A percentile compares a stretch with the other conserved stretches of the same genome.
These are phyloP conservation scores for Clarias gariepinus DNA, from an alignment of 2,113 vertebrate genomes.

Conservation along the genomic window DNA sequence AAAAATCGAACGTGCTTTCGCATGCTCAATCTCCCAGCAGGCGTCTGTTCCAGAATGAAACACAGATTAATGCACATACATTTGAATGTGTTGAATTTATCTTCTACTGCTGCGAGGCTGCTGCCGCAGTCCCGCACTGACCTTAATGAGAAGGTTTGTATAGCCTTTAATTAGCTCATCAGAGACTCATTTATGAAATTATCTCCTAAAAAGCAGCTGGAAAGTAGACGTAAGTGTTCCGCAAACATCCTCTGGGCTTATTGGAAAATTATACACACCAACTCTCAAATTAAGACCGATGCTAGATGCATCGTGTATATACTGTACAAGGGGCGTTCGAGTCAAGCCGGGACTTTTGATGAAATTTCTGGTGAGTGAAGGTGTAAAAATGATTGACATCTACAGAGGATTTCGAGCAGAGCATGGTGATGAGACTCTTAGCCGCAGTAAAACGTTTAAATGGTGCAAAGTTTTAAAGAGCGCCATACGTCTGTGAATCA, in stretches of 20 bases:
- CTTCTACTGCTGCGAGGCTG: neutral
- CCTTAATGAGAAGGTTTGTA: constrained; percentile 29
- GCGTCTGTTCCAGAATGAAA: neutral
- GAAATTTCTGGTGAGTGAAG: no score
- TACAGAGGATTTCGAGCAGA: no score
- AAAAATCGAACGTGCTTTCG: neutral
- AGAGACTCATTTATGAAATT: constrained; percentile 13
- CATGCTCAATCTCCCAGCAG: neutral
- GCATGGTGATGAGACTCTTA: no score
- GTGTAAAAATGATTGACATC: no score
- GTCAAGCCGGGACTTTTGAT: no score
- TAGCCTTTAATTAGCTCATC: constrained; percentile 43
- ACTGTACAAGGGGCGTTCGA: neutral
- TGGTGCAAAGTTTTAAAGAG: no score
- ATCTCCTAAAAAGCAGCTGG: neutral
- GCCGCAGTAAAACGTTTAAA: no score
- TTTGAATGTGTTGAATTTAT: neutral
- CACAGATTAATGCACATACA: constrained; percentile 4
- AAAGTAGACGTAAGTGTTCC: neutral
- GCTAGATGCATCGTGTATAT: neutral
- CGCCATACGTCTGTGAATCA: no score
- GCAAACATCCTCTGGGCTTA: constrained; percentile 1
- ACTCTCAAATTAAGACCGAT: neutral
- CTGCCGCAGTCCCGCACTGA: constrained; percentile 9
- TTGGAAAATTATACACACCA: neutral